Conservation (phyloP, 2,888 invertebrate species). For the Rotaria socialis region DNA sequence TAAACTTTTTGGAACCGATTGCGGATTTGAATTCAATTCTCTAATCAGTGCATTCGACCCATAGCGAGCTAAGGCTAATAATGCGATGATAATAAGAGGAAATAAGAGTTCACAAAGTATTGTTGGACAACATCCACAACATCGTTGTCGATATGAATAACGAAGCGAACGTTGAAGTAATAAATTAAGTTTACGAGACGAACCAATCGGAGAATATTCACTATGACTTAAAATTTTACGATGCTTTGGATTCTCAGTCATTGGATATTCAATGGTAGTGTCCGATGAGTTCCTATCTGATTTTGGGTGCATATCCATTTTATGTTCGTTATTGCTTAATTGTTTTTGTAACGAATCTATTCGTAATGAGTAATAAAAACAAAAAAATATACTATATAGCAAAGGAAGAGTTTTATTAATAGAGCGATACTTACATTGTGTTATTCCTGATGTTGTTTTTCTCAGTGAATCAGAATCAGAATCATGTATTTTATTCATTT, state of each 20-base stretch:
- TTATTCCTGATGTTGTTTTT: not conserved
- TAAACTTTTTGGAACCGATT: not conserved
- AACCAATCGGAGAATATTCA: not conserved
- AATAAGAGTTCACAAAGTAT: constrained; percentile 14
- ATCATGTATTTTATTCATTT: not conserved
- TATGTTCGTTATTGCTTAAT: not conserved
- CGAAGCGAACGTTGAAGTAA: constrained; percentile 23
- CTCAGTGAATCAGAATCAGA: not conserved
- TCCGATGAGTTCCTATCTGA: too few species aligned
- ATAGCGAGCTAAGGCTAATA: not conserved
- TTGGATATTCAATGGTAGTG: not conserved
- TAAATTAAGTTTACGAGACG: not conserved
- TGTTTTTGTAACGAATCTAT: not conserved
- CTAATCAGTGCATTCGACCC: not conserved
- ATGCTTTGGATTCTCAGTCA: not conserved
- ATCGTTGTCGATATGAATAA: constrained; percentile 24
- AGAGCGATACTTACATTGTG: not conserved
- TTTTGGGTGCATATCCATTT: not conserved
- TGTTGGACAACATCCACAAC: constrained; percentile 12
- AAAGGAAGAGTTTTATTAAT: not conserved
- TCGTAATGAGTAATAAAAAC: too few species aligned
- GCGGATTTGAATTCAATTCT: not conserved
- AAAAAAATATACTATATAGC: not conserved
- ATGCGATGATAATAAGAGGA: not conserved
- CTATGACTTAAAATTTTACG: not conserved